Conservation (phyloP, 2,888 invertebrate genomes). For the Branchipolynoe longqiensis region DNA sequence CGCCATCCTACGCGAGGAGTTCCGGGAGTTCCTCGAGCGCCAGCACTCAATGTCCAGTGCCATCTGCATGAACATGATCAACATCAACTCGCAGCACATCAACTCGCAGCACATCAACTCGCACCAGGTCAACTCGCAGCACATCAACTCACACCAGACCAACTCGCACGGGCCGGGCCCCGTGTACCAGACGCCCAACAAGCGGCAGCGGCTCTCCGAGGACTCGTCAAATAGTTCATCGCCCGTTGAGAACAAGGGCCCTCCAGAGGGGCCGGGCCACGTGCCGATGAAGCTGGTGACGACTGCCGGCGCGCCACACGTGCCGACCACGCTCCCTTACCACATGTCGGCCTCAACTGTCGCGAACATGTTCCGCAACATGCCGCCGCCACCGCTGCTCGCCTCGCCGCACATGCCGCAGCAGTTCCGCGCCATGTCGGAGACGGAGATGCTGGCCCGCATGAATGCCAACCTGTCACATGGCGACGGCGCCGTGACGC, state of each 20-base stretch:
- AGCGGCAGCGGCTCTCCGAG: constrained; percentile 39
- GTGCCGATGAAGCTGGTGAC: constrained; percentile 49
- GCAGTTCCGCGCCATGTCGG: constrained; percentile 23
- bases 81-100: constrained; percentile 51
- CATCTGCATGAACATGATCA: constrained; percentile 55
- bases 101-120: constrained; percentile 49
- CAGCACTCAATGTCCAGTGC: constrained; percentile 50
- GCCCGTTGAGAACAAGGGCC: constrained; percentile 42
- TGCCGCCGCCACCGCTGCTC: constrained; percentile 45
- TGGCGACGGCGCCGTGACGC: constrained; percentile 29
- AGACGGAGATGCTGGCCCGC: constrained; percentile 51
- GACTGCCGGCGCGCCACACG: constrained; percentile 32
- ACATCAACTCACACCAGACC: constrained; percentile 48
- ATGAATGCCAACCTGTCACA: constrained; percentile 47
- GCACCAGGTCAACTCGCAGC: constrained; percentile 47
- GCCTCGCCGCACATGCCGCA: constrained; percentile 9
- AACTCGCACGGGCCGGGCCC: constrained; percentile 40
- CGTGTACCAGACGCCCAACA: constrained; percentile 43
- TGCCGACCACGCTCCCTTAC: constrained; percentile 46
- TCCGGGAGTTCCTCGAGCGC: constrained; percentile 50
- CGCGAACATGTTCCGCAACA: constrained; percentile 44
- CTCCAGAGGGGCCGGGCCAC: constrained; percentile 24
- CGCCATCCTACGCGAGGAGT: constrained; percentile 50
- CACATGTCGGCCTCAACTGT: constrained; percentile 50
- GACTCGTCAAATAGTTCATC: constrained; percentile 47